Evolutionary conservation across 2,113 vertebrate species (phyloP), one percentile per base, ranked within the genome.

Genomic region (Burhinus oedicnemus): DNA sequence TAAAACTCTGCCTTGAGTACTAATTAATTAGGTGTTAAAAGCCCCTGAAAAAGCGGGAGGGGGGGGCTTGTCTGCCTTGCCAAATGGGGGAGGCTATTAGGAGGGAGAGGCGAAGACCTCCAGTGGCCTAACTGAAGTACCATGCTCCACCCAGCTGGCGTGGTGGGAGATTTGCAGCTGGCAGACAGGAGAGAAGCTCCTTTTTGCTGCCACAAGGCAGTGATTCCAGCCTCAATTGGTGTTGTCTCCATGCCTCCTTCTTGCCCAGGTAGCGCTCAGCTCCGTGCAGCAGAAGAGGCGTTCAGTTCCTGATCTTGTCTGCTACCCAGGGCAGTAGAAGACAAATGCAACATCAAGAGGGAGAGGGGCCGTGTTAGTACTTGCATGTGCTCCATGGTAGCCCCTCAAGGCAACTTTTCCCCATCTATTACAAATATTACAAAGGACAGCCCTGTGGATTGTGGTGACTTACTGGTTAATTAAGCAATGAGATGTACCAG

Each of bases 1-100:
- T 98, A 97, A 97, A 98, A 94, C 10, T 94, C 81, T 97, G 87
- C 69, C 87, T 96, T 95, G 91, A 97, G 86, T 97, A 96, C 93
- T 97, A 97, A 98, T 98, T 98, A 96, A 97, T 95, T 91, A 97
- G 91, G 23, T 95, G 79, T 61, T 71, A 71, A 97, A 97, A 97
- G 62, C 30, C 93, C 90, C 90, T 80, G 22, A 77, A 94, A 87
- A 91, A 55, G 77, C 7, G 1, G 29, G 42, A 44, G 49, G 72
- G 36, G 29, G 29, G 71, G 57, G 36, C 36, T 87, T 77, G n/a
- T 90, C 70, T 97, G 42, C 74, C 92, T 34, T 92, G 68, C 78
- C 72, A 79, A 61, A 34, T 15, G 18, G 47, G 36, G 54, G 78
- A 95, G 90, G 75, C 72, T 92, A 83, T 75, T 72, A 89, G 51